Conservation (phyloP, 2,888 invertebrate species). For the Monopis laevigella region DNA sequence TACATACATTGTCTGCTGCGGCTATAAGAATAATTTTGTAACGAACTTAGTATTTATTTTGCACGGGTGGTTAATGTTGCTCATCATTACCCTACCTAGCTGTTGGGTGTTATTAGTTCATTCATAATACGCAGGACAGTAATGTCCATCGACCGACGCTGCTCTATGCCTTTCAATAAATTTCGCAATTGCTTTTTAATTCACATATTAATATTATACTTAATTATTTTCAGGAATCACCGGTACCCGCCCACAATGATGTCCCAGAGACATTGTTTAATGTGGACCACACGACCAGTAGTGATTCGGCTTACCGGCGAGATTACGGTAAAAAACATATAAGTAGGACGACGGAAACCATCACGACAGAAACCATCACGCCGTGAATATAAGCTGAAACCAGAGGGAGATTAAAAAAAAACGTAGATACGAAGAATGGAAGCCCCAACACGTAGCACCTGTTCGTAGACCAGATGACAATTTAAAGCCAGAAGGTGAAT, state of each 20-base stretch:
- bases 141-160: no score
- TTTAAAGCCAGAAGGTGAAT: slow-evolving; percentile 64
- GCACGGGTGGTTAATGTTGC: no score
- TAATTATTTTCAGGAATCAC: slow-evolving; percentile 78
- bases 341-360: slow-evolving; percentile 67
- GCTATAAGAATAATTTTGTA: no score
- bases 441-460: slow-evolving; percentile 34
- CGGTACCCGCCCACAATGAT: slow-evolving; percentile 82
- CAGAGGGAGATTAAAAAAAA: slow-evolving; percentile 41
- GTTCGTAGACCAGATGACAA: slow-evolving; percentile 63
- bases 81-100: no score
- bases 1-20: no score
- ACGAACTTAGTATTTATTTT: no score
- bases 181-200: no score
- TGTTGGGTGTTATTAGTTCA: no score
- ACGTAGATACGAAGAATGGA: slow-evolving; percentile 35
- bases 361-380: slow-evolving; percentile 65
- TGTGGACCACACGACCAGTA: slow-evolving; percentile 62
- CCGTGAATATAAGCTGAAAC: slow-evolving; percentile 44
- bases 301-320: slow-evolving; percentile 70
- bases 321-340: slow-evolving; percentile 74
- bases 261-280: slow-evolving; percentile 68
- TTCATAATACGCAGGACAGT: no score
- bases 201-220: no score
- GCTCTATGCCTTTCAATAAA: no score